A percentile compares a stretch with the other conserved stretches of the same genome.
These are phyloP conservation scores for Heliothis peltigera DNA, from an alignment of 2,888 invertebrate species.

Conservation along the genomic window DNA sequence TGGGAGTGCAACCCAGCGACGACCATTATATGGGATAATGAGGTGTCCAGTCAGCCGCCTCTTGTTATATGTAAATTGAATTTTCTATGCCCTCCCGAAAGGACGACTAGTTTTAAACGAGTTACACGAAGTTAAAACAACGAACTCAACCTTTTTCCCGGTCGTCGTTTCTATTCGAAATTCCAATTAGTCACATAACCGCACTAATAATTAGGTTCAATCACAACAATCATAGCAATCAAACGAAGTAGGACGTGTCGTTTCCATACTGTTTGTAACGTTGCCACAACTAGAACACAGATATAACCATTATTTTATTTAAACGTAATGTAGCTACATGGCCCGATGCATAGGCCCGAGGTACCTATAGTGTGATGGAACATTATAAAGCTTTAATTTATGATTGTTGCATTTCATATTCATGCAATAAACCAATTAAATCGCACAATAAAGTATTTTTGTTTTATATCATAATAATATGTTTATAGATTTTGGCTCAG, in stretches of 20 bases:
- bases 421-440: conserved; percentile 35
- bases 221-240: conserved; percentile 23
- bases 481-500: background rate
- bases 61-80: conserved; percentile 87
- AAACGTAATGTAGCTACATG: conserved; percentile 27
- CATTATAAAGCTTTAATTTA: conserved; percentile 34
- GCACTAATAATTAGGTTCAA: conserved; percentile 35
- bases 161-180: conserved; percentile 10
- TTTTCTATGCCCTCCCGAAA: conserved; percentile 76
- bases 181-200: conserved; percentile 23
- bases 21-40: conserved; percentile 87
- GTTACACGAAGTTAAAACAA: conserved; percentile 47
- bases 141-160: conserved; percentile 25
- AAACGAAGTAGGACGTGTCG: conserved; percentile 22
- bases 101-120: conserved; percentile 71
- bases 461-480: conserved; percentile 4
- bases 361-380: conserved; percentile 4
- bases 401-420: conserved; percentile 25
- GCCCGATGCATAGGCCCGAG: too few relatives aligned
- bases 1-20: conserved; percentile 80
- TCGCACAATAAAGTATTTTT: conserved; percentile 15
- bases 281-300: conserved; percentile 3
- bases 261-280: conserved; percentile 6
- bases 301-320: conserved; percentile 22
- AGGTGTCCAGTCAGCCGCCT: conserved; percentile 85